phyloP scores from a whole-genome alignment of 53 echinoderm and acorn worm genomes.

The Echinarachnius parma region DNA sequence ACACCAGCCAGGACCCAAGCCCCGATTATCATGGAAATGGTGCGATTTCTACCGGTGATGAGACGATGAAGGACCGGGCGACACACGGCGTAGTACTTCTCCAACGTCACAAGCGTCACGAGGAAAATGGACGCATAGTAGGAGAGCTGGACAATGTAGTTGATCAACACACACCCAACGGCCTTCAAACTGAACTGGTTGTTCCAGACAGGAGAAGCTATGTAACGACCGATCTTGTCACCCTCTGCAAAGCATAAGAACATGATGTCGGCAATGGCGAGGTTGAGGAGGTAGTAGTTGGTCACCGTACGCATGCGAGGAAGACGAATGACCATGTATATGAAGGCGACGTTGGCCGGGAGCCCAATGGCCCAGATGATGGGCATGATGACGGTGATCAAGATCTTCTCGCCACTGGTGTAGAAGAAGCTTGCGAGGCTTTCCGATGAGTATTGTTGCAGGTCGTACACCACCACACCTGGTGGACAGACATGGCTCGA shows the following conservation, averaged over 20 bases:
- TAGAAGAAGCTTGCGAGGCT: constrained; percentile 31
- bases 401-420: constrained; percentile 31
- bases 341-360: constrained; percentile 58
- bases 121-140: constrained; percentile 71
- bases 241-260: constrained; percentile 66
- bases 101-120: constrained; percentile 70
- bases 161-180: constrained; percentile 54
- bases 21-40: constrained; percentile 29
- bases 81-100: constrained; percentile 81
- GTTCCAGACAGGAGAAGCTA: constrained; percentile 42
- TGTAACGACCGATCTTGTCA: constrained; percentile 63
- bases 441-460: background rate
- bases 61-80: constrained; percentile 61
- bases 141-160: constrained; percentile 47
- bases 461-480: background rate
- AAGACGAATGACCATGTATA: constrained; percentile 62
- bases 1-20: constrained; percentile 55
- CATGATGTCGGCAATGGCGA: constrained; percentile 72
- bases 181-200: constrained; percentile 62
- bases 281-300: constrained; percentile 78
- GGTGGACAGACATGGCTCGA: constrained; percentile 16
- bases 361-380: constrained; percentile 66
- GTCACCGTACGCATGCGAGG: constrained; percentile 88
- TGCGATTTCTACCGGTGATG: constrained; percentile 56
- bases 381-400: constrained; percentile 68